Evolutionary conservation across 2,888 invertebrate genomes (phyloP).

Genomic region (Helobdella robusta): DNA sequence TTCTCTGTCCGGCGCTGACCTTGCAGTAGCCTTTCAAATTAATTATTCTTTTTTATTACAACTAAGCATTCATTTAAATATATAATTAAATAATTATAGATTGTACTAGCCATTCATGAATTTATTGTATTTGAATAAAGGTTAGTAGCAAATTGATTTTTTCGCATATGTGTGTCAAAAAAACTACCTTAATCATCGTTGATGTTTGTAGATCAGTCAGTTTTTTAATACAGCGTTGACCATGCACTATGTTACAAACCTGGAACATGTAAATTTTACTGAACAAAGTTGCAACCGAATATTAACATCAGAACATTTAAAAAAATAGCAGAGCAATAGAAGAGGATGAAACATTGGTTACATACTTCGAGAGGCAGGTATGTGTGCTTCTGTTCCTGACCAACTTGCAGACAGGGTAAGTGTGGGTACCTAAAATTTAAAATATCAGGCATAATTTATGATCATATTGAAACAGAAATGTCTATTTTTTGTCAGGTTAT

Average conservation of each 20-base stretch:
- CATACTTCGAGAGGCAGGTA: constrained; percentile 95
- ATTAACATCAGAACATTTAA: constrained; percentile 62
- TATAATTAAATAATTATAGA: no score
- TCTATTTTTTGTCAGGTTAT: no score
- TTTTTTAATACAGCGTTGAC: constrained; percentile 98
- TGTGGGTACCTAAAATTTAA: constrained; percentile 54
- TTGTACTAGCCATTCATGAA: no score
- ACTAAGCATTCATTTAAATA: no score
- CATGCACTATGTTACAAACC: constrained; percentile 98
- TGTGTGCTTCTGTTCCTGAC: constrained; percentile 99
- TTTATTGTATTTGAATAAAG: no score
- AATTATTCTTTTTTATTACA: no score
- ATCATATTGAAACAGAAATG: no score
- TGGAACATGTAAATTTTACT: no score
- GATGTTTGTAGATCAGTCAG: constrained; percentile 99
- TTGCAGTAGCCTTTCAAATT: constrained; percentile 74
- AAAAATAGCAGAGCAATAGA: background rate
- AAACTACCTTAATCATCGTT: constrained; percentile 83
- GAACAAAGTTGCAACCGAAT: no score
- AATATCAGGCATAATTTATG: background rate
- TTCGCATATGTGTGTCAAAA: no score
- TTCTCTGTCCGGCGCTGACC: constrained; percentile 86
- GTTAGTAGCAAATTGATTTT: no score
- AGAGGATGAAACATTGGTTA: constrained; percentile 68
- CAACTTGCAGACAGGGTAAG: constrained; percentile 96